These are phyloP conservation scores for Anaspis maculata DNA, from an alignment of 2,888 invertebrate species.

Conservation along the genomic window DNA sequence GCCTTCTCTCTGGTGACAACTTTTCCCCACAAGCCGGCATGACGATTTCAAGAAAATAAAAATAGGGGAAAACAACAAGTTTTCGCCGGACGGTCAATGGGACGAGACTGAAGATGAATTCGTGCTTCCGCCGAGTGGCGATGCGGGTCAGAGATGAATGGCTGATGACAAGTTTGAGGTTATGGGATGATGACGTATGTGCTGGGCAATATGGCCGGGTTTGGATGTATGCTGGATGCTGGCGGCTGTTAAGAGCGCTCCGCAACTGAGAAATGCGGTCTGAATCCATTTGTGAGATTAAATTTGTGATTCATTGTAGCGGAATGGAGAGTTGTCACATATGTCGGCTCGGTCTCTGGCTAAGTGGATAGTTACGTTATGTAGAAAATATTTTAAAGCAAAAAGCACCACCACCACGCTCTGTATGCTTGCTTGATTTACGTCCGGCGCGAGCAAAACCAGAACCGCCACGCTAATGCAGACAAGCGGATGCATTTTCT, in stretches of 20 bases:
- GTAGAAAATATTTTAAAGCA: conserved; percentile 40
- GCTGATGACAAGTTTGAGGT: conserved; percentile 16
- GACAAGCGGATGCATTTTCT: no score
- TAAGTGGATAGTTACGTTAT: conserved; percentile 42
- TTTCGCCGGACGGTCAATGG: no score
- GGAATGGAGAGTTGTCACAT: conserved; percentile 56
- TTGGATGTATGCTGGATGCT: no score
- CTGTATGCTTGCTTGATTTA: conserved; percentile 34
- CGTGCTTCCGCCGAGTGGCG: no score
- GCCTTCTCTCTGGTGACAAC: no score
- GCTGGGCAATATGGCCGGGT: conserved; percentile 39
- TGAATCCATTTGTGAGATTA: conserved; percentile 65
- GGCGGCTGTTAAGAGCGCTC: conserved; percentile 15
- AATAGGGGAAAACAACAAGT: no score
- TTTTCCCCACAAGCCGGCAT: no score
- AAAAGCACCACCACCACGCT: conserved; percentile 31
- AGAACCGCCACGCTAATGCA: no score
- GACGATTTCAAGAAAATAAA: no score
- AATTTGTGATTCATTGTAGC: conserved; percentile 54
- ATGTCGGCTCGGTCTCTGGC: conserved; percentile 46
- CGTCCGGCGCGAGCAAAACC: no score
- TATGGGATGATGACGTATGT: conserved; percentile 32
- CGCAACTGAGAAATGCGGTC: conserved; percentile 37
- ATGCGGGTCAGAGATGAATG: no score
- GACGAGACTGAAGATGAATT: no score